Percentiles rank a stretch among this genome's conserved stretches.
These are phyloP conservation scores for Buphagus erythrorhynchus DNA, from an alignment of 2,797 vertebrate genomes.

Conservation along the genomic window DNA sequence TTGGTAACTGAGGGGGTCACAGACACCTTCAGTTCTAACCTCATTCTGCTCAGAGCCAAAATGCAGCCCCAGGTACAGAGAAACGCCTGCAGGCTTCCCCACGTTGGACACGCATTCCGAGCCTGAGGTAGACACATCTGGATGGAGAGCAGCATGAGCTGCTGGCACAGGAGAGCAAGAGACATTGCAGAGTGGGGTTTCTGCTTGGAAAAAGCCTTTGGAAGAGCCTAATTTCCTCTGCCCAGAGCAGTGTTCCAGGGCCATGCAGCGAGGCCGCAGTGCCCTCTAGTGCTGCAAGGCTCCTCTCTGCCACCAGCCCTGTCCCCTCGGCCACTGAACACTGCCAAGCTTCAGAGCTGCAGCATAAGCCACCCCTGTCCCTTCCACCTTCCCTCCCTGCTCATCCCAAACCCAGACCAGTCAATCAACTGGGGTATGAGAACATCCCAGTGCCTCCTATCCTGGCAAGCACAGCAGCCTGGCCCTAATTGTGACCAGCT, in stretches of 20 bases:
- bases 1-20: accelerated
- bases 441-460: accelerated
- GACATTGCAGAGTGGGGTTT: neutral
- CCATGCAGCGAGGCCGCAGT: neutral
- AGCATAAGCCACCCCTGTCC: accelerated
- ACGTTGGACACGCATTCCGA: accelerated
- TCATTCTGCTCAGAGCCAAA: neutral
- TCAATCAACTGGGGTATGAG: accelerated
- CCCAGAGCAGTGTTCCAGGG: accelerated
- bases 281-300: conserved; percentile 51
- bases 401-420: neutral
- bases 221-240: neutral
- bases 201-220: neutral
- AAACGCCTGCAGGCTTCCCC: neutral
- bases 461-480: neutral
- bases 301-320: neutral
- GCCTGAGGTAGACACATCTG: accelerated
- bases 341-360: no score
- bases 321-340: neutral
- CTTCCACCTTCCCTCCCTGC: neutral
- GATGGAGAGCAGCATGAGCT: neutral
- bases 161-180: neutral
- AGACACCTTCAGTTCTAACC: neutral
- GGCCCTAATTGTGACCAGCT: neutral
- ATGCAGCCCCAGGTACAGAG: neutral